phyloP scores from a whole-genome alignment of 2,888 invertebrate species.

The Chalcis sispes region DNA sequence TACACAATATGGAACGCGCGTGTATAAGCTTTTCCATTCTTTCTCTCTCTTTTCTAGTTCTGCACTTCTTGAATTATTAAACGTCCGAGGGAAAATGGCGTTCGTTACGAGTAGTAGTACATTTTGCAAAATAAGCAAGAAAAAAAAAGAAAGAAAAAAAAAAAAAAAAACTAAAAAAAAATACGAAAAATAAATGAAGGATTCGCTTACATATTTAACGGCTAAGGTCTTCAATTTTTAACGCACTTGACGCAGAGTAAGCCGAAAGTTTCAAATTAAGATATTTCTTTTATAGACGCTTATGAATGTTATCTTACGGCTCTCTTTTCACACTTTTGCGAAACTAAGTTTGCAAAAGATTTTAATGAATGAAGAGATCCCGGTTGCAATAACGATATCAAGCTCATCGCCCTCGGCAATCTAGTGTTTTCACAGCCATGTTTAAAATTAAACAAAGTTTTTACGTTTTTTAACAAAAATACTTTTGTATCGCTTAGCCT shows the following conservation, averaged over 20 bases:
- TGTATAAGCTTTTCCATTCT: background rate
- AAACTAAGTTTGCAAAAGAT: constrained; percentile 14
- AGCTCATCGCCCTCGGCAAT: constrained; percentile 1
- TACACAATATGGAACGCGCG: background rate
- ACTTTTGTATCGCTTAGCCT: too few species aligned
- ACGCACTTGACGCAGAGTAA: constrained; percentile 4
- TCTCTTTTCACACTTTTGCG: constrained; percentile 10
- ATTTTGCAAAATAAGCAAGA: too few species aligned
- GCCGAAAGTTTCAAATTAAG: constrained; percentile 21
- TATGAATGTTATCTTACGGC: constrained; percentile 17
- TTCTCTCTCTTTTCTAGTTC: background rate
- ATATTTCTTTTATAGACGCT: constrained; percentile 35
- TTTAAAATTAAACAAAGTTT: background rate
- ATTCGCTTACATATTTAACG: too few species aligned
- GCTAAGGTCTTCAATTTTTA: too few species aligned
- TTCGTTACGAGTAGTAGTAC: too few species aligned
- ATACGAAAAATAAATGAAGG: too few species aligned
- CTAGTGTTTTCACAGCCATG: too few species aligned
- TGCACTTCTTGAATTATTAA: constrained; percentile 8
- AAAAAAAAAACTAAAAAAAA: constrained; percentile 3
- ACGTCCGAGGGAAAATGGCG: too few species aligned
- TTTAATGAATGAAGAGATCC: constrained; percentile 34
- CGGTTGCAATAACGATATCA: constrained; percentile 9
- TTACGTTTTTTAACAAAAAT: too few species aligned
- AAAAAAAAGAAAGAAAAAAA: background rate